Evolutionary conservation across 2,113 vertebrate genomes (phyloP).

Genomic region (Channa argus): DNA sequence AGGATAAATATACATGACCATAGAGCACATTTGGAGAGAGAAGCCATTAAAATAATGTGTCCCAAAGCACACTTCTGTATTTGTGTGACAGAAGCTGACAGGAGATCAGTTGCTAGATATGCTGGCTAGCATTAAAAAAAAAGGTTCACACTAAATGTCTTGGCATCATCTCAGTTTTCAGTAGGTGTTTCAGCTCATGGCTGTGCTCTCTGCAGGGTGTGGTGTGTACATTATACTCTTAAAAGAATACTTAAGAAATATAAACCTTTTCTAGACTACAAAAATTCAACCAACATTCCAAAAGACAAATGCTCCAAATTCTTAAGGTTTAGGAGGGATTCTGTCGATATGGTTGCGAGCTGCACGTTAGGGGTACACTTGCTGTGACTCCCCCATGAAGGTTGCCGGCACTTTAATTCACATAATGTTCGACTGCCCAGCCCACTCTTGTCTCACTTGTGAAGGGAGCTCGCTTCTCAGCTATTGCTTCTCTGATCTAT

Average conservation of each 20-base stretch:
- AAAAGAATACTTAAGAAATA: not conserved
- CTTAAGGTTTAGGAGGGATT: not conserved
- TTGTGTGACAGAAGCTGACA: not conserved
- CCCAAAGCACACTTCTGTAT: slow-evolving; percentile 5
- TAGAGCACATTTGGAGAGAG: not conserved
- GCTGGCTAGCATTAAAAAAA: not conserved
- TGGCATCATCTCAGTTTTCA: not conserved
- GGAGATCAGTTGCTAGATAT: not conserved
- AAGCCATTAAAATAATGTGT: not conserved
- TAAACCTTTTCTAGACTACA: not conserved
- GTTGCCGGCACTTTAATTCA: too few relatives aligned
- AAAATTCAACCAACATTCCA: not conserved
- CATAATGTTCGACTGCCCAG: too few relatives aligned
- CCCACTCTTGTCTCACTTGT: too few relatives aligned
- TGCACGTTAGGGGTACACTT: too few relatives aligned
- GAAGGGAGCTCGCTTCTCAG: too few relatives aligned
- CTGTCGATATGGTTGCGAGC: too few relatives aligned
- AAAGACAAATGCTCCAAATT: not conserved
- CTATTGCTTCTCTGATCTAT: too few relatives aligned
- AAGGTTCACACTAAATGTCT: not conserved
- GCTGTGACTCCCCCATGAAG: too few relatives aligned
- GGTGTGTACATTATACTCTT: not conserved
- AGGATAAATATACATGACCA: not conserved
- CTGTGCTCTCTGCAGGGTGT: not conserved
- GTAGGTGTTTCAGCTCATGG: not conserved